Evolutionary conservation across 2,888 invertebrate genomes (phyloP), one percentile per base, ranked within the genome.

Genomic region (Mythimna pallens): DNA sequence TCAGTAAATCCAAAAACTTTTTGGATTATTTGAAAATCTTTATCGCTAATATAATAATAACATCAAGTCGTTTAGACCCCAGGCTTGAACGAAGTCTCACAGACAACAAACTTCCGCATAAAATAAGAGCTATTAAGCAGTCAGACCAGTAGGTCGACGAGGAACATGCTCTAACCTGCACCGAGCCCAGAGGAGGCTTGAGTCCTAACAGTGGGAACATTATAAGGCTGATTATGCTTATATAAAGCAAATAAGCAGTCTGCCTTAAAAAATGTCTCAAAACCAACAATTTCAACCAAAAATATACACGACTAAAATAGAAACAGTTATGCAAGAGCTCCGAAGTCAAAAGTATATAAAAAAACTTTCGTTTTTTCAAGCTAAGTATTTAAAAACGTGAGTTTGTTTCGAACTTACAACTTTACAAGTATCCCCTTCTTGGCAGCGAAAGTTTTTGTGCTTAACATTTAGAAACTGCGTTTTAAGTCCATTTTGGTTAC

Each of bases 381-480:
- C 40, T n/a, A 40, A 65, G 70, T 69, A 80, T 80, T 80, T 71
- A 68, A 76, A 80, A 76, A 68, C 50, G 61, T 55, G 67, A 76
- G 58, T 65, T 65, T 54, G 76, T 75, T 80, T 54, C 65, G 30
- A 77, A 76, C 70, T 80, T 64, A 59, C 52, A 68, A 75, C 30
- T 65, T 80, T 61, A 36, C 30, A 65, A 80, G 70, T 58, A 66
- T 59, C 25, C 68, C 71, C 62, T 76, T 55, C 54, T 72, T 25
- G 36, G n/a, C 47, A 61, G 52, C 22, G 43, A 76, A 80, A 80
- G 65, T 80, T 80, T 72, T 4, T 52, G 54, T 81, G 76, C 69
- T 76, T 59, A 80, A 76, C 71, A 69, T 69, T 76, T 64, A 59
- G 65, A 58, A 80, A 71, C 71, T 72, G 81, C 68, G 65, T 74